Evolutionary conservation across 2,797 vertebrate species (phyloP).

Genomic region (Pseudochirops cupreus): DNA sequence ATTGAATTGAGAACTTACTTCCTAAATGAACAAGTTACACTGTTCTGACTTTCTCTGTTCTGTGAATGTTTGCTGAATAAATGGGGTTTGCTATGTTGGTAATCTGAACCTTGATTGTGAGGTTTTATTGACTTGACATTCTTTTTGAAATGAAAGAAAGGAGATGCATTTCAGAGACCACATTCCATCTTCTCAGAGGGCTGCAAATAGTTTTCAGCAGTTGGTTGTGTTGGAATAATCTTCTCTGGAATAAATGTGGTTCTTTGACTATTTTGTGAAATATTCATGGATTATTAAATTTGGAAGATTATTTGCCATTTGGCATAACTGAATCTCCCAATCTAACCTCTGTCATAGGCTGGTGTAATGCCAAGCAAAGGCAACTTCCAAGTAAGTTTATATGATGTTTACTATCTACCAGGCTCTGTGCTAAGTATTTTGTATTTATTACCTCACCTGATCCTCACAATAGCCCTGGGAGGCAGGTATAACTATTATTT

Average conservation of each 20-base stretch:
- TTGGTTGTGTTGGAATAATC: background rate
- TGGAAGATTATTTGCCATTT: background rate
- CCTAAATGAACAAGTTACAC: too few species aligned
- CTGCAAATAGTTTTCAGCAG: background rate
- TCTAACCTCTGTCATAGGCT: background rate
- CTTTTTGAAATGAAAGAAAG: background rate
- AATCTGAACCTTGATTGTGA: background rate
- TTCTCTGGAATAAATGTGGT: background rate
- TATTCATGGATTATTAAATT: background rate
- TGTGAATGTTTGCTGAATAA: too few species aligned
- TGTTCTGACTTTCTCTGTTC: too few species aligned
- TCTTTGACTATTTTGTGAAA: background rate
- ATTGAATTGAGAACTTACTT: too few species aligned
- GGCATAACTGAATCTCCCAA: background rate
- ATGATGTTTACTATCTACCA: background rate
- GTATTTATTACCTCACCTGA: background rate
- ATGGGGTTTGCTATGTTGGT: too few species aligned
- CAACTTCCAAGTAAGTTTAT: too few species aligned
- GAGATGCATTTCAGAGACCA: background rate
- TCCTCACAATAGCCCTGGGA: background rate
- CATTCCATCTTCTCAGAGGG: background rate
- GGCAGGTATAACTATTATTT: background rate
- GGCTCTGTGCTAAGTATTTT: background rate
- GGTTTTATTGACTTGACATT: constrained; percentile 31
- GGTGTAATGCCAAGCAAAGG: too few species aligned